Evolutionary conservation across 2,113 vertebrate genomes (phyloP), one percentile per base, ranked within the genome.

Genomic region (Rousettus leschenaultii): DNA sequence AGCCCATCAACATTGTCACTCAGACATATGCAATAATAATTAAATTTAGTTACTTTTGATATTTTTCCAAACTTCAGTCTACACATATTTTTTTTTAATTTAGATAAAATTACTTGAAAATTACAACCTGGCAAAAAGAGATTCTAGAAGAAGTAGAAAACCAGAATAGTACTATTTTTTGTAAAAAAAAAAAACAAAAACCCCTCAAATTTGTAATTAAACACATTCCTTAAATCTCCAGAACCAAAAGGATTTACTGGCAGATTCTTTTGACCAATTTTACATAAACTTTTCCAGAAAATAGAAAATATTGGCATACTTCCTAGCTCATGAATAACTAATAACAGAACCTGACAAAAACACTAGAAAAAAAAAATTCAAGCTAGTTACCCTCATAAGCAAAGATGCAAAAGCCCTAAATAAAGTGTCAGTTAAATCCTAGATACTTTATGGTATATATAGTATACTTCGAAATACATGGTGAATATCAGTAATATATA

Each of bases 11-110:
- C 7, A 35, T 26, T 26, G 66, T 78, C 28, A 78, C 45, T 61
- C 10, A 59, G 45, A 65, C 16, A 93, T 35, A 33, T 38, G 15
- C 19, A 59, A 40, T 92, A 78, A 79, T 68, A 68, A 85, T 84
- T 85, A 79, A 61, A 91, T 91, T 86, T 22, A 35, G 65, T 86
- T 95, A 85, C 73, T 65, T 89, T 70, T 85, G 55, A 89, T 85
- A 74, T 24, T 95, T 43, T 80, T 24, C n/a, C 84, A 94, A 61
- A 48, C 28, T 85, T 85, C 68, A 71, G 26, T 79, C 35, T 85
- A 57, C 68, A 65, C 45, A 61, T 55, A 87, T 75, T 92, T 95
- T 75, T 92, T 95, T 91, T 94, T 94, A 68, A 89, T 85, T 85
- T 86, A 86, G 40, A 94, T 94, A 89, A 89, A 84, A 57, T 55